Evolutionary conservation across 2,888 invertebrate genomes (phyloP).

Genomic region (Quadroppia sp.): DNA sequence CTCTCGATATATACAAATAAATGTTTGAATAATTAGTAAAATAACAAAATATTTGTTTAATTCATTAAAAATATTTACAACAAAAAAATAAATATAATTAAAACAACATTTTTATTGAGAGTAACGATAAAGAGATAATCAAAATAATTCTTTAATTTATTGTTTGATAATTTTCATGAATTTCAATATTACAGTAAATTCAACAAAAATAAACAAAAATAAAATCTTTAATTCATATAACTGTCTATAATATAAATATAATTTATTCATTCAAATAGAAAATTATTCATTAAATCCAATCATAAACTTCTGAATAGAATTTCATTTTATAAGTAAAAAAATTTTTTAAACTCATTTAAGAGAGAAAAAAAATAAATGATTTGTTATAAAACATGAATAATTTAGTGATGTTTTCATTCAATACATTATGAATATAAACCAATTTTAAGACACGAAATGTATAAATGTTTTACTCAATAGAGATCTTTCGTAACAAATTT

Average conservation of each 20-base stretch:
- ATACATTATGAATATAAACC: conserved; percentile 5
- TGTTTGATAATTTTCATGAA: conserved; percentile 16
- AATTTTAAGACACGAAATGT: conserved; percentile 26
- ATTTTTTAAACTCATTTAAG: background rate
- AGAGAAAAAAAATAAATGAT: background rate
- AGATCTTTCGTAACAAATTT: conserved; percentile 25
- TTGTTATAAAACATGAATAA: conserved; percentile 27
- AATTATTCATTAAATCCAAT: background rate
- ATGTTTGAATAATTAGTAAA: too few relatives aligned
- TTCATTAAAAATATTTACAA: background rate
- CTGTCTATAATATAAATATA: background rate
- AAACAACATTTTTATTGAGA: background rate
- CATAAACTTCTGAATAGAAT: conserved; percentile 7
- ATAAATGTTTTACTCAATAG: conserved; percentile 9
- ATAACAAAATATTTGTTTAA: too few relatives aligned
- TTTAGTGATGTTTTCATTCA: background rate
- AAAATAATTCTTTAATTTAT: background rate
- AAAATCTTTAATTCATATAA: conserved; percentile 18
- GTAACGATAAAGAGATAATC: background rate
- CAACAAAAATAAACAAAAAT: background rate
- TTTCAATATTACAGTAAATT: background rate
- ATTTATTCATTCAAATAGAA: conserved; percentile 13
- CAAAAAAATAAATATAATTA: background rate
- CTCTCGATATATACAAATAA: too few relatives aligned
- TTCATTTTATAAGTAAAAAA: background rate